Evolutionary conservation across 2,113 vertebrate species (phyloP).

Genomic region (Motacilla tschutschensis): DNA sequence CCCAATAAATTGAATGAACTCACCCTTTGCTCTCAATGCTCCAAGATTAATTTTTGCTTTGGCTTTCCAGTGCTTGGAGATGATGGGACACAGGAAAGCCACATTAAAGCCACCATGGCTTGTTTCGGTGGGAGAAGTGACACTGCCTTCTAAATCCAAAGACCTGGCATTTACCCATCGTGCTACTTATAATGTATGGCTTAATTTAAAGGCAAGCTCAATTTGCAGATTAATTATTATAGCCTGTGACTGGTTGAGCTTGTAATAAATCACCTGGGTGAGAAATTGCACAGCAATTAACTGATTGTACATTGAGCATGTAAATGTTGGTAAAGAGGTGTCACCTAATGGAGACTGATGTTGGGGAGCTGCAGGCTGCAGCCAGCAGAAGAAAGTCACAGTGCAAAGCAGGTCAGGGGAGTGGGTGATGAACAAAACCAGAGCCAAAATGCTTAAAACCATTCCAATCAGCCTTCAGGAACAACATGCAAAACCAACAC

Average conservation of each 20-base stretch:
- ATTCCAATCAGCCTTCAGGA: not conserved
- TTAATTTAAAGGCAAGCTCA: constrained; percentile 34
- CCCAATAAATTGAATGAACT: not conserved
- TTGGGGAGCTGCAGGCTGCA: not conserved
- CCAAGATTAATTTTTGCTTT: not conserved
- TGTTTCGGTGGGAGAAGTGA: not conserved
- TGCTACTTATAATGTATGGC: not conserved
- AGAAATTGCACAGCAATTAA: constrained; percentile 29
- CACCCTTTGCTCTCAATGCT: not conserved
- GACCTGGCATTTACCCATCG: not conserved
- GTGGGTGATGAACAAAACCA: not conserved
- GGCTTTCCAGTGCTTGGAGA: not conserved
- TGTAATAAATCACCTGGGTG: constrained; percentile 19
- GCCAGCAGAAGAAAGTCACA: not conserved
- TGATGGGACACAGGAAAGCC: not conserved
- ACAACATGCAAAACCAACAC: not conserved
- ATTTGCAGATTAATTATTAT: constrained; percentile 46
- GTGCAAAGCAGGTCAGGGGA: not conserved
- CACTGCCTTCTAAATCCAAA: not conserved
- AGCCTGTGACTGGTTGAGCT: not conserved
- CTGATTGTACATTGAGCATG: not conserved
- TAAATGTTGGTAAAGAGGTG: constrained; percentile 6
- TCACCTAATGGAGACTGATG: constrained; percentile 19
- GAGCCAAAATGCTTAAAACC: not conserved
- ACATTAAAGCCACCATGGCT: not conserved